phyloP scores from a whole-genome alignment of 2,113 vertebrate species.

The Toxostoma redivivum region DNA sequence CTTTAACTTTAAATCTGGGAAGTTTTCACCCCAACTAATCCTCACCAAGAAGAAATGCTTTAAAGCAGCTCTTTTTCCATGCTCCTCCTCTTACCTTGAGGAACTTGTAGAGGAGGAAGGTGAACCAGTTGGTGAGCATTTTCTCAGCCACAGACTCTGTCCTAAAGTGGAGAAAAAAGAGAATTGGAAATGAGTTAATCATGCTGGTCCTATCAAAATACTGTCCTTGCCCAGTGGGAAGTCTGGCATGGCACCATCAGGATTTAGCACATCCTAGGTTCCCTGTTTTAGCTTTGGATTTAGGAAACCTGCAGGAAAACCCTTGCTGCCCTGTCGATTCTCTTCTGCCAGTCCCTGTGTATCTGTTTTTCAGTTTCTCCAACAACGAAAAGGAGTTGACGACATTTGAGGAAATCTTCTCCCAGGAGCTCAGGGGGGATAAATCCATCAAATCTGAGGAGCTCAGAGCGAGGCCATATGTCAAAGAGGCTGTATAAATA shows the following conservation, averaged over 20 bases:
- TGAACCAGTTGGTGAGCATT: slow-evolving; percentile 91
- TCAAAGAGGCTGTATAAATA: neutral
- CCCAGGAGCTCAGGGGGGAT: neutral
- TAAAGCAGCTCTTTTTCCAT: neutral
- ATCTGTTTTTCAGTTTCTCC: neutral
- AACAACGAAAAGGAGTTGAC: neutral
- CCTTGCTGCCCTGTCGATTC: neutral
- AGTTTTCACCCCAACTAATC: neutral
- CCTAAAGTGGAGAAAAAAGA: slow-evolving; percentile 60
- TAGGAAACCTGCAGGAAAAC: neutral
- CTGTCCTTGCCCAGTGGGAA: neutral
- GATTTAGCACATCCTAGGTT: neutral
- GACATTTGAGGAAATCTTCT: neutral
- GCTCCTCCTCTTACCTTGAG: slow-evolving; percentile 78
- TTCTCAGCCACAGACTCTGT: slow-evolving; percentile 90
- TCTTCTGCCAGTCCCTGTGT: neutral
- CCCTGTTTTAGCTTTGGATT: neutral
- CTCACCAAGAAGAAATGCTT: neutral
- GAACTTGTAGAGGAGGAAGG: slow-evolving; percentile 89
- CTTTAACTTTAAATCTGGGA: neutral
- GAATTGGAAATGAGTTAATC: neutral
- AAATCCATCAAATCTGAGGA: neutral
- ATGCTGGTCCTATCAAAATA: neutral
- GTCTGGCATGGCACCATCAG: neutral
- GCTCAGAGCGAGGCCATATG: neutral